Percentiles rank a stretch among this genome's conserved stretches.
Evolutionary conservation across 2,888 invertebrate genomes (phyloP).

Genomic region (Idaea straminata): DNA sequence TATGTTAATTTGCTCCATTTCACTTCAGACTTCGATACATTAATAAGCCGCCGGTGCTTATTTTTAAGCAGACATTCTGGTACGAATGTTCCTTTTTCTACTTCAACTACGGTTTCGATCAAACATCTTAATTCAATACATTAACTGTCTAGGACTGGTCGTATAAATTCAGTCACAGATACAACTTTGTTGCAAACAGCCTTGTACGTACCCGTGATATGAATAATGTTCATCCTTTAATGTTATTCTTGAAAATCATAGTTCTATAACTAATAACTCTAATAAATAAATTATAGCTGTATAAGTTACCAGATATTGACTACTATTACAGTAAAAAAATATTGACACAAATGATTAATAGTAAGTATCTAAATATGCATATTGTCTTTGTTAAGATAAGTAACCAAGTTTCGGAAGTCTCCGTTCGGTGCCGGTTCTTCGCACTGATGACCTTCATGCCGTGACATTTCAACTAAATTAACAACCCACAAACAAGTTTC

Average conservation of each 20-base stretch:
- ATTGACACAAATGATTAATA: neutral
- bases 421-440: conserved; percentile 42
- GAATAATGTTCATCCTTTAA: neutral
- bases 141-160: neutral
- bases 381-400: neutral
- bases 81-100: conserved; percentile 14
- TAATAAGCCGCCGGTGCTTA: conserved; percentile 11
- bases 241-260: neutral
- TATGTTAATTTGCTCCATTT: conserved; percentile 44
- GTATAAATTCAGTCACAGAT: neutral
- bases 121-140: neutral
- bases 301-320: neutral
- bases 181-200: neutral
- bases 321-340: neutral
- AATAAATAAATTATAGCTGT: neutral
- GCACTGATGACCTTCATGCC: conserved; percentile 54
- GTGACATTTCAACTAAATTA: conserved; percentile 53
- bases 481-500: conserved; percentile 55
- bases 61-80: conserved; percentile 10
- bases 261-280: neutral
- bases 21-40: conserved; percentile 22
- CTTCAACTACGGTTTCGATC: neutral
- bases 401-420: conserved; percentile 44
- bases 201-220: neutral
- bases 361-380: neutral